Evolutionary conservation across 2,888 invertebrate species (phyloP), one percentile per base, ranked within the genome.

Genomic region (Griposia aprilina): DNA sequence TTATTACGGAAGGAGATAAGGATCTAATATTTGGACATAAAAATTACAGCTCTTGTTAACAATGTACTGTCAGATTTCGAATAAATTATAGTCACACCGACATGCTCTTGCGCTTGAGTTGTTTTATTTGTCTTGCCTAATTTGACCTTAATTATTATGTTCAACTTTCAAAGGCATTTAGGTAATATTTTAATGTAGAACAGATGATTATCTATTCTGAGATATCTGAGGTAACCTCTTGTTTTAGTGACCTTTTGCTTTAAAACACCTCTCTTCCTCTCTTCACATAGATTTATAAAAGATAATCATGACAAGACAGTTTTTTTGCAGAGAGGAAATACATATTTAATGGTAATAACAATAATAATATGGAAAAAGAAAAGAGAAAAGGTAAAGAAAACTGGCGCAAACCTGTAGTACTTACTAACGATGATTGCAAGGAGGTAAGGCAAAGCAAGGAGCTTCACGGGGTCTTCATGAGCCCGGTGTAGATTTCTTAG

Each of bases 1-100:
- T 80, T 81, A 87, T 87, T 80, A 80, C 52, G 30, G 68, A 85
- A 86, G 76, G 82, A 86, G 90, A 90, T 91, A 87, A 84, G 36
- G 71, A 91, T 91, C 90, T 88, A 15, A 68, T 80, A 75, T 78
- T 80, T 82, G 59, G 82, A 83, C 82, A 67, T 76, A 75, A 87
- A 88, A 88, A 88, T 88, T 87, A 88, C 36, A 76, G 72, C 66
- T 73, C 60, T 77, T 41, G 55, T 82, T 84, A 80, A 87, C 76
- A 78, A 84, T 74, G 55, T 62, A 52, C 71, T 86, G 86, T 88
- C 76, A 79, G 60, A 70, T 74, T 78, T 57, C 65, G 70, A 86
- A 86, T 87, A 73, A 86, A 86, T 86, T 85, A 86, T 60, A 36
- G 48, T 73, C 10, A 36, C 48, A 82, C 59, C 30, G 60, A 70